Percentiles rank a stretch among this genome's conserved stretches.
These are phyloP conservation scores for Cygnus atratus DNA, from an alignment of 2,113 vertebrate genomes.

Conservation along the genomic window DNA sequence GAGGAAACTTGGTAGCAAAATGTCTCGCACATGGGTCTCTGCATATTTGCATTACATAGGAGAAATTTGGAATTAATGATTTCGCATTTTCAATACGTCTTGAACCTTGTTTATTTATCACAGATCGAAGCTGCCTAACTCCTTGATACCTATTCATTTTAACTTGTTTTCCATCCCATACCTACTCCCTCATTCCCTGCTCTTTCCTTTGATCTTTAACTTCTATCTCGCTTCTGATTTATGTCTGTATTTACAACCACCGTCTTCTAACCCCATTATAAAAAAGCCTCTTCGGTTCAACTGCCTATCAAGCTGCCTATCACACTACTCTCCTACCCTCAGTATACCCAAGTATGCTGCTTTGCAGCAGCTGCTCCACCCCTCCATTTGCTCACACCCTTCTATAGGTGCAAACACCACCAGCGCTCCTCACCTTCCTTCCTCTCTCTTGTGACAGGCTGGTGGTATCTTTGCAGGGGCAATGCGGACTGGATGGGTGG, in stretches of 20 bases:
- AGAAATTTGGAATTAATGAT: background rate
- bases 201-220: constrained; percentile 21
- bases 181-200: background rate
- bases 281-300: background rate
- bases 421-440: background rate
- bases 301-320: background rate
- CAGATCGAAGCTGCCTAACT: background rate
- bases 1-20: background rate
- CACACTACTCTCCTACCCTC: background rate
- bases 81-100: background rate
- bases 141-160: background rate
- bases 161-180: background rate
- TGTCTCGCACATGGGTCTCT: background rate
- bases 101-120: background rate
- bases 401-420: background rate
- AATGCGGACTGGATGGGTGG: accelerated
- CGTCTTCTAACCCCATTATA: background rate
- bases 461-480: too few species aligned
- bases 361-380: background rate
- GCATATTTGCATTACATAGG: background rate
- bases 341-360: background rate
- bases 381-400: accelerated
- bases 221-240: background rate
- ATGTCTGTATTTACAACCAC: background rate
- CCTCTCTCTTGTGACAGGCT: accelerated